Evolutionary conservation across 2,113 vertebrate species (phyloP).

Genomic region (Rhabdomys dilectus): DNA sequence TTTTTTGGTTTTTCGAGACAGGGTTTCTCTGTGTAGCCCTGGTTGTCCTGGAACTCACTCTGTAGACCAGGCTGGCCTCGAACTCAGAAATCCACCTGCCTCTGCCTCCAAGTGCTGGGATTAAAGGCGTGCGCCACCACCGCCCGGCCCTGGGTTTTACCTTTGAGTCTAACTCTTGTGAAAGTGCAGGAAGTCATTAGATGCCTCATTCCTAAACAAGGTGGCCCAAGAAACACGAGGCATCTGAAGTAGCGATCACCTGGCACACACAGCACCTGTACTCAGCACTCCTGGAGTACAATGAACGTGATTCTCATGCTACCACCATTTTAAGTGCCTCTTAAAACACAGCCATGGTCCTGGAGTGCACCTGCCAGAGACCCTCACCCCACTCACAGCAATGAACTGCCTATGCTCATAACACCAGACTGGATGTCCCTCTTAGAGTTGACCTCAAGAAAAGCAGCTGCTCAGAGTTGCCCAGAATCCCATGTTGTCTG

Average conservation of each 20-base stretch:
- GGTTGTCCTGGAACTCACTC: too few relatives aligned
- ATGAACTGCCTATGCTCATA: neutral
- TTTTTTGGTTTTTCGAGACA: too few relatives aligned
- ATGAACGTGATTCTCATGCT: neutral
- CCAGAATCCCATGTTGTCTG: neutral
- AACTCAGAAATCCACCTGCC: too few relatives aligned
- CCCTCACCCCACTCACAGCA: neutral
- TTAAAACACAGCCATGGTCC: accelerated
- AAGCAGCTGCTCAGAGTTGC: neutral
- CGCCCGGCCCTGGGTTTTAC: neutral
- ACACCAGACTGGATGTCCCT: neutral
- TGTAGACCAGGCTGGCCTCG: too few relatives aligned
- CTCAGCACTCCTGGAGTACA: neutral
- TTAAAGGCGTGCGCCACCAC: too few relatives aligned
- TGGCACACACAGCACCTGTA: accelerated
- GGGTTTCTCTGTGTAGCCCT: too few relatives aligned
- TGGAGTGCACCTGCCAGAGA: neutral
- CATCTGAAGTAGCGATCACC: neutral
- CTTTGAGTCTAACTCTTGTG: neutral
- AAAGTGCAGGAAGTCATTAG: neutral
- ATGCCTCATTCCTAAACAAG: neutral
- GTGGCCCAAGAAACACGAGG: neutral
- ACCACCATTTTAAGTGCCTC: neutral
- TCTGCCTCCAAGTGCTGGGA: too few relatives aligned
- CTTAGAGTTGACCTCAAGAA: neutral